These are phyloP conservation scores for Merodon equestris DNA, from an alignment of 2,888 invertebrate genomes.

Conservation along the genomic window DNA sequence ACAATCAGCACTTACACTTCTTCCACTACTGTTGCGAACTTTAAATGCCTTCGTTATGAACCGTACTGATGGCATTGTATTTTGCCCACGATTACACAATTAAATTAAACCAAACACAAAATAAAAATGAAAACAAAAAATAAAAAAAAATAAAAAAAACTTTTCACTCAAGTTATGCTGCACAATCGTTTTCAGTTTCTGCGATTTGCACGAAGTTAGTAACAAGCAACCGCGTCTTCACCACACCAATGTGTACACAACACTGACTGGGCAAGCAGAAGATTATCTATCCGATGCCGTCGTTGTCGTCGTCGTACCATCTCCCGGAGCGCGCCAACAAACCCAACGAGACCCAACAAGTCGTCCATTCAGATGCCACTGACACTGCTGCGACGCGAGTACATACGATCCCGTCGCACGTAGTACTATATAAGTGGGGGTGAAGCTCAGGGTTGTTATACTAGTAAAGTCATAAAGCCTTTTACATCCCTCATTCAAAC, in stretches of 20 bases:
- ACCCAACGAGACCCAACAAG: not conserved
- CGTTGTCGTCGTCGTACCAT: no score
- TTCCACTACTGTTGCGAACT: slow-evolving; percentile 65
- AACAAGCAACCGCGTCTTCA: slow-evolving; percentile 19
- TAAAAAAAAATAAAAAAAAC: no score
- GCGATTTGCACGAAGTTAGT: slow-evolving; percentile 1
- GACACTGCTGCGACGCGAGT: not conserved
- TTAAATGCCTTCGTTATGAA: slow-evolving; percentile 73
- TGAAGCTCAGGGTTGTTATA: slow-evolving; percentile 47
- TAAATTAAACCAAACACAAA: slow-evolving; percentile 8
- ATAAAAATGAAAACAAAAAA: not conserved
- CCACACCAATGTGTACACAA: slow-evolving; percentile 45
- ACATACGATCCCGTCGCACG: not conserved
- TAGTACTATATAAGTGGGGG: slow-evolving; percentile 27
- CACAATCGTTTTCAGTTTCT: slow-evolving; percentile 22
- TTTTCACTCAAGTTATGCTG: slow-evolving; percentile 12
- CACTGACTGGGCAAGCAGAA: slow-evolving; percentile 50
- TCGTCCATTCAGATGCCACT: slow-evolving; percentile 7
- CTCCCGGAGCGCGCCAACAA: slow-evolving; percentile 46
- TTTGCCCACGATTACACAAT: slow-evolving; percentile 16
- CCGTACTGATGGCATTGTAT: slow-evolving; percentile 75
- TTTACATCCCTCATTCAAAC: slow-evolving; percentile 20
- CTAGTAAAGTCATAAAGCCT: not conserved
- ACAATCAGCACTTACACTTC: slow-evolving; percentile 45
- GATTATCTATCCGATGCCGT: slow-evolving; percentile 46